Conservation (phyloP, 2,113 vertebrate genomes). For the Macroglossus sobrinus region DNA sequence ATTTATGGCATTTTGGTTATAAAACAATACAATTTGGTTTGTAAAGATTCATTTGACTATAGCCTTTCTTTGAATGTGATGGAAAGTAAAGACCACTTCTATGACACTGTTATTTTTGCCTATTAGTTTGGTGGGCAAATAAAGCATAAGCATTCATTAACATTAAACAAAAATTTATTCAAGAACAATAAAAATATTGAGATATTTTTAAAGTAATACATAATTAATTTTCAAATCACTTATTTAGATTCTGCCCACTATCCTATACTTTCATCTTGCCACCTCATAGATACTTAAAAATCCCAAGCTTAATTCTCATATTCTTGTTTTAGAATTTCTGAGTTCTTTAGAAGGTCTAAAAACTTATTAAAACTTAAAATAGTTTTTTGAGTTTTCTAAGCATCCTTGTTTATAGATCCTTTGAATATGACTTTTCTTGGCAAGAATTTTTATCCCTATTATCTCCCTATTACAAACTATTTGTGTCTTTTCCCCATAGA, state of each 20-base stretch:
- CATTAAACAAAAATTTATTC: not conserved
- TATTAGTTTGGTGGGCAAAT: not conserved
- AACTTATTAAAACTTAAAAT: not conserved
- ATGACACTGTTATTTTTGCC: not conserved
- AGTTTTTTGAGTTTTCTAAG: not conserved
- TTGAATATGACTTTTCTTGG: slow-evolving; percentile 16
- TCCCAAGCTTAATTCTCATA: not conserved
- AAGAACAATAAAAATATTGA: not conserved
- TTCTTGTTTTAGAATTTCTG: slow-evolving; percentile 1
- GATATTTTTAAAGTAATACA: not conserved
- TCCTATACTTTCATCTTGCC: not conserved
- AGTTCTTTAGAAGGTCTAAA: not conserved
- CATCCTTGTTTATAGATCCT: not conserved
- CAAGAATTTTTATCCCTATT: slow-evolving; percentile 24
- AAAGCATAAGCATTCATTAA: not conserved
- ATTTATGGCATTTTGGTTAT: not conserved
- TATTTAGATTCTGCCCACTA: not conserved
- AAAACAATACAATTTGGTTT: not conserved
- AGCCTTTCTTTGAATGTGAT: not conserved
- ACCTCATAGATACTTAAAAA: not conserved
- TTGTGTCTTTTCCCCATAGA: not conserved
- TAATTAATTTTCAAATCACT: not conserved
- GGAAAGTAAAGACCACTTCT: not conserved
- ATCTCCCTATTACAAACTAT: not conserved
- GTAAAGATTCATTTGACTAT: not conserved